These are phyloP conservation scores for Glareola pratincola DNA, from an alignment of 2,113 vertebrate species.

Conservation along the genomic window DNA sequence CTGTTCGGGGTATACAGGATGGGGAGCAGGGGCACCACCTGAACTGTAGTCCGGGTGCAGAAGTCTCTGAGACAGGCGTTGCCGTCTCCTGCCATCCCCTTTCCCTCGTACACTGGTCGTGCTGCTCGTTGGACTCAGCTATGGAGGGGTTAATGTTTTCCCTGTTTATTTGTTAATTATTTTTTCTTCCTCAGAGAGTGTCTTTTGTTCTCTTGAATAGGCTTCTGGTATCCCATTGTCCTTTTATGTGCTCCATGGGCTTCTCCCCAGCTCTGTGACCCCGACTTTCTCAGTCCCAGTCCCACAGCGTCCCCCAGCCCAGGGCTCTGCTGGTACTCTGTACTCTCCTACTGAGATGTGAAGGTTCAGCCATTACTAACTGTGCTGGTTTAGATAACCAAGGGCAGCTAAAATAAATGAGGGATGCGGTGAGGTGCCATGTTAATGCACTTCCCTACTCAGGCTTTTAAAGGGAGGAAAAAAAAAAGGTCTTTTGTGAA, in stretches of 20 bases:
- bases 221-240: background rate
- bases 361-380: background rate
- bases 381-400: background rate
- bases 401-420: background rate
- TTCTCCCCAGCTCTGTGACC: background rate
- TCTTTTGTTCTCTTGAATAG: constrained; percentile 10
- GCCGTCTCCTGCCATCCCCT: background rate
- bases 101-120: fast-evolving
- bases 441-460: constrained; percentile 19
- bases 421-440: background rate
- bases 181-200: background rate
- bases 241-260: background rate
- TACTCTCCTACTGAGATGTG: background rate
- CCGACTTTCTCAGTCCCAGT: background rate
- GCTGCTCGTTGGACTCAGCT: background rate
- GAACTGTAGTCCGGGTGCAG: background rate
- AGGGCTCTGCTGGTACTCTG: background rate
- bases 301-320: fast-evolving
- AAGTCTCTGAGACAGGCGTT: background rate
- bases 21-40: background rate
- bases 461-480: constrained; percentile 13
- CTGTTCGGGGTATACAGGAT: background rate
- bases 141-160: background rate
- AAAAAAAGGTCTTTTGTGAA: constrained; percentile 22
- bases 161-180: background rate